Evolutionary conservation across 2,113 vertebrate species (phyloP).

Genomic region (Oreochromis tanganicae): DNA sequence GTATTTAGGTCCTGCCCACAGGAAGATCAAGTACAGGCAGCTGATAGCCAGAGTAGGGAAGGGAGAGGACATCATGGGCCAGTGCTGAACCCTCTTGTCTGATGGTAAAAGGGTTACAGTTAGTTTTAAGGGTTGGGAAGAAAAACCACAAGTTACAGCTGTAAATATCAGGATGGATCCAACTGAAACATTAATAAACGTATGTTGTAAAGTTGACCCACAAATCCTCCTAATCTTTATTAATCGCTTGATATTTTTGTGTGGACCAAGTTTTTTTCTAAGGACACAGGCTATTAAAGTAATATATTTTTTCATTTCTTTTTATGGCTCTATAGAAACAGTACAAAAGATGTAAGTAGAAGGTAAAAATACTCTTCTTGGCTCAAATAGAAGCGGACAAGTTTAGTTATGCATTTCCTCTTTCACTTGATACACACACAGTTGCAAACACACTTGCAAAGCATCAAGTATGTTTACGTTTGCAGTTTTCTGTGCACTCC

Average conservation of each 20-base stretch:
- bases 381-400: background rate
- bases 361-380: rapidly evolving
- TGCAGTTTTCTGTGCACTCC: background rate
- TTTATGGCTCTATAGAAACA: background rate
- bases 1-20: conserved; percentile 95
- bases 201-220: background rate
- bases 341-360: background rate
- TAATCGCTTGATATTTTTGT: background rate
- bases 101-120: background rate
- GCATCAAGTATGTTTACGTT: background rate
- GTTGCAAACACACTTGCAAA: background rate
- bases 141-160: background rate
- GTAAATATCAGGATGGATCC: background rate
- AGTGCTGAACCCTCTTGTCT: conserved; percentile 96
- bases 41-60: conserved; percentile 89
- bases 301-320: background rate
- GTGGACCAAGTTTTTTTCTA: background rate
- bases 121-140: background rate
- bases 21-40: conserved; percentile 90
- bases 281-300: background rate
- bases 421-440: background rate
- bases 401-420: background rate
- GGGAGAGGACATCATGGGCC: conserved; percentile 94
- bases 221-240: background rate
- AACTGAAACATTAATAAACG: background rate